Base-by-base conservation (phyloP, 2,113 vertebrate species). In the Gambusia affinis region DNA sequence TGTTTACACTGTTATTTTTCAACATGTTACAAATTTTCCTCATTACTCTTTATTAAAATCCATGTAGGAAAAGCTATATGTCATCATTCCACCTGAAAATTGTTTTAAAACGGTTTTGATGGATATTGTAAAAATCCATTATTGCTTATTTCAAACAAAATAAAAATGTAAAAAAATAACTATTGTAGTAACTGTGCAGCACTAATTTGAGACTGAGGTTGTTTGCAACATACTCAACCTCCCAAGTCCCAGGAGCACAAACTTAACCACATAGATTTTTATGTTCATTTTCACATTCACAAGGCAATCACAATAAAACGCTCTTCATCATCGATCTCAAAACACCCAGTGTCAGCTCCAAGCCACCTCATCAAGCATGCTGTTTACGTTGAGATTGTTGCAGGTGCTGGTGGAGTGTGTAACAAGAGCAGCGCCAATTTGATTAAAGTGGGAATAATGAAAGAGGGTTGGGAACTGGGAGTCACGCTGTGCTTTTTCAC, bases 361-460 rank as follows among this genome's bases (percentile, higher is more conserved):
- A 80, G 63, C 10, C 37, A 51, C 64, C 67, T 82, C 76, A 66
- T 84, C 81, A 67, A 77, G 73, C 54, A 39, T 14, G 31, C 65
- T 29, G 71, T 72, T 83, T 70, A 47, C 19, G 0, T 12, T 79
- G 70, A 30, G 51, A 60, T 47, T 44, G 31, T 19, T 54, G 82
- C 82, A 88, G 81, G 79, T 86, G 79, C 72, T 62, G 61, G 42
- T 83, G 47, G 72, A 83, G 79, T 69, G 83, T 72, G 69, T 11
- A n/a, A 71, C 80, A 73, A 74, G 76, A 81, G 83, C 66, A 3
- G 75, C 27, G 1, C 31, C 76, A 79, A 80, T 85, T 79, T 85
- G 39, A 90, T 87, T 87, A 73, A 83, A 83, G 85, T 80, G 79
- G 80, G 72, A 87, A 78, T 90, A 85, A 89, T 87, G 77, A 90